Conservation (phyloP, 2,113 vertebrate species). For the Gila orcuttii region DNA sequence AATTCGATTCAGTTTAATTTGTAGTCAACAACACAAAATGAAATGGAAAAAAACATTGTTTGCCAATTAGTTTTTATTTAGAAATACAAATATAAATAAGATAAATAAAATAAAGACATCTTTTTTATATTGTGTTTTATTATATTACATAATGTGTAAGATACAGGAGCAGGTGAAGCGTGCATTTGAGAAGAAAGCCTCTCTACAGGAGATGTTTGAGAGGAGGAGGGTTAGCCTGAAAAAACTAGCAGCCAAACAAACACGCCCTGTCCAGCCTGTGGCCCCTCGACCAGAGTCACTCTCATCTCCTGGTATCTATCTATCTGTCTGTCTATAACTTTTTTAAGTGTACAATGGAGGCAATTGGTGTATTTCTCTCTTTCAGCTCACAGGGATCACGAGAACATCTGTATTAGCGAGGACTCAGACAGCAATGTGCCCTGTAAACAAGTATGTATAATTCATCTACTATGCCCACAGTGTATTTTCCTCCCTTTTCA, state of each 20-base stretch:
- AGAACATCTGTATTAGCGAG: slow-evolving; percentile 65
- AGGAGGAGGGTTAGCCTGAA: slow-evolving; percentile 91
- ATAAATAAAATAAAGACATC: not conserved
- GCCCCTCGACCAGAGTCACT: slow-evolving; percentile 93
- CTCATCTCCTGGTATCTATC: slow-evolving; percentile 78
- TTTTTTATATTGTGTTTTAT: not conserved
- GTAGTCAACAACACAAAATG: not conserved
- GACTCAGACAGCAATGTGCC: slow-evolving; percentile 64
- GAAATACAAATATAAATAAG: not conserved
- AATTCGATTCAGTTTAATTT: not conserved
- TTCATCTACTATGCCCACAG: not conserved
- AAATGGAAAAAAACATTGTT: not conserved
- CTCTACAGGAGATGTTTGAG: slow-evolving; percentile 95
- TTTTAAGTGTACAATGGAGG: not conserved
- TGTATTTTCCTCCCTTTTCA: not conserved
- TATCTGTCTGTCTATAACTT: not conserved
- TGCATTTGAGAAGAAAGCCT: slow-evolving; percentile 89
- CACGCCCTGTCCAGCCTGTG: slow-evolving; percentile 92
- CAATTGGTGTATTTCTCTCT: not conserved
- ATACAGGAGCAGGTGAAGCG: slow-evolving; percentile 87
- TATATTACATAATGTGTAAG: not conserved
- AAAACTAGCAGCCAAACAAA: slow-evolving; percentile 96
- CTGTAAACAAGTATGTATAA: slow-evolving; percentile 79
- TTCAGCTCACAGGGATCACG: slow-evolving; percentile 73
- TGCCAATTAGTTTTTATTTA: not conserved